phyloP scores from a whole-genome alignment of 2,113 vertebrate species.

The Castor canadensis region DNA sequence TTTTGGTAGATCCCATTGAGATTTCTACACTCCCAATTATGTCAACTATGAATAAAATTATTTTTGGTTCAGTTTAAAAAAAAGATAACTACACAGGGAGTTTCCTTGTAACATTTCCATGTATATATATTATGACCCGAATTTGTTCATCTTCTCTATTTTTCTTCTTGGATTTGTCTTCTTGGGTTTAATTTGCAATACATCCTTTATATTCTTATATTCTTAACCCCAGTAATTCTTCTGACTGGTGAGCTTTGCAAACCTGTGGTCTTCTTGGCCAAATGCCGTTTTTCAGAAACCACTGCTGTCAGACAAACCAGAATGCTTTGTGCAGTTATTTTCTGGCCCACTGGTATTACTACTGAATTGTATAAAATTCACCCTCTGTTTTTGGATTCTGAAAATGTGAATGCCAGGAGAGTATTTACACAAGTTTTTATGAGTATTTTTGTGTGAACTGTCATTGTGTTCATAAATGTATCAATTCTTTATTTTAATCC shows the following conservation, averaged over 20 bases:
- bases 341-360: background rate
- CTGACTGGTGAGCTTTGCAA: background rate
- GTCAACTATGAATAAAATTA: background rate
- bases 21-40: background rate
- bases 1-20: background rate
- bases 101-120: too few species aligned
- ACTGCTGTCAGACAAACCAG: background rate
- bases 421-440: background rate
- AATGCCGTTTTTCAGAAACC: background rate
- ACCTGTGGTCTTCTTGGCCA: background rate
- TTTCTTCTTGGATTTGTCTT: too few species aligned
- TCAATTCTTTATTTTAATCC: background rate
- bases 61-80: background rate
- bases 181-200: constrained; percentile 35
- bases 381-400: background rate
- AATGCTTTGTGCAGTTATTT: background rate
- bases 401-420: background rate
- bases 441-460: background rate
- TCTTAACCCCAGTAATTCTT: background rate
- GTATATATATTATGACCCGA: too few species aligned
- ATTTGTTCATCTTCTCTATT: too few species aligned
- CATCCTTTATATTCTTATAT: background rate
- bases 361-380: constrained; percentile 14
- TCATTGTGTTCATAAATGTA: background rate
- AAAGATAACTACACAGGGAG: too few species aligned